Conservation (phyloP, 2,797 vertebrate species). For the Coracias cyanogaster region DNA sequence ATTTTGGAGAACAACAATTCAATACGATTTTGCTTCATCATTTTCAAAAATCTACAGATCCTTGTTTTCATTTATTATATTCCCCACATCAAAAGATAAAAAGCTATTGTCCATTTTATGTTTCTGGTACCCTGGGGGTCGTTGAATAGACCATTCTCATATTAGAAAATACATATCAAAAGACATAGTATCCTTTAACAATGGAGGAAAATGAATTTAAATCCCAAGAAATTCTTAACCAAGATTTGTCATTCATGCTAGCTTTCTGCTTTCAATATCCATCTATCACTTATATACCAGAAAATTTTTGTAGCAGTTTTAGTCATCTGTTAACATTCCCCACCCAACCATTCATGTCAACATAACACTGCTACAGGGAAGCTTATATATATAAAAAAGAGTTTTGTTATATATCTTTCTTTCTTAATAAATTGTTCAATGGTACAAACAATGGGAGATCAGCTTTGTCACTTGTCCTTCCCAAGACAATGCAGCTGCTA, state of each 20-base stretch:
- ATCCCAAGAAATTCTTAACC: not conserved
- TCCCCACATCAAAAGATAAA: not conserved
- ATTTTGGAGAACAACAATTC: not conserved
- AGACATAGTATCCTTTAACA: not conserved
- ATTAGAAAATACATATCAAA: not conserved
- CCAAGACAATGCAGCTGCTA: not conserved
- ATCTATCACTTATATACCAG: not conserved
- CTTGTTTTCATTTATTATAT: not conserved
- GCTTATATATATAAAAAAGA: not conserved
- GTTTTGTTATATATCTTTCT: not conserved
- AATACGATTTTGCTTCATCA: not conserved
- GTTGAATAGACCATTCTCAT: not conserved
- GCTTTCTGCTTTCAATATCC: not conserved
- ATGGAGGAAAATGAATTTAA: not conserved
- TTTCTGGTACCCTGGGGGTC: not conserved
- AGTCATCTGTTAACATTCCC: not conserved
- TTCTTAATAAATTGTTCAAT: not conserved
- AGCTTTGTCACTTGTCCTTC: not conserved
- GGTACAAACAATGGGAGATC: not conserved
- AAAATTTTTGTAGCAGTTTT: not conserved
- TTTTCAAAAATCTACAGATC: not conserved
- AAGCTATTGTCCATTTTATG: not conserved
- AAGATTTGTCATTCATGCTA: not conserved
- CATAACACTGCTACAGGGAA: fast-evolving
- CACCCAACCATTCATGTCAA: not conserved